Base-by-base conservation (phyloP, 2,797 vertebrate species). In the Artibeus lituratus region DNA sequence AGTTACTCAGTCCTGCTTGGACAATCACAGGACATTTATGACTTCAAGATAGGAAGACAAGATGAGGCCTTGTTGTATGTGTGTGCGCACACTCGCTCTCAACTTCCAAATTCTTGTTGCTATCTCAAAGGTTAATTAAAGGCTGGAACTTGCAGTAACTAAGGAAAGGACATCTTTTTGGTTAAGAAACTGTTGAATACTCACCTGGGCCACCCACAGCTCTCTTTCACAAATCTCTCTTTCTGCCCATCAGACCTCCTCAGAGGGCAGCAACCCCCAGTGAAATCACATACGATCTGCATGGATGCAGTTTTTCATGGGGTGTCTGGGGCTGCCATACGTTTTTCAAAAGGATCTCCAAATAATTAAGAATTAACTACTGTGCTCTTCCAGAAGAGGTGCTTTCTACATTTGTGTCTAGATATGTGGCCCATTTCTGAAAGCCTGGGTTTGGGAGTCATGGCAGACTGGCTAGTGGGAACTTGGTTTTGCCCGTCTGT, bases 21-120 rank as follows among this genome's bases (percentile, higher is more conserved):
- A 96, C 59, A 92, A 6, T 84, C 74, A 35, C 78, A 74, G 84
- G 74, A 76, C 32, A 37, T 95, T 92, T 86, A 82, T 88, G 76
- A 91, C 37, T 11, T 96, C 42, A 78, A 53, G 47, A n/a, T 32
- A 47, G 21, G 65, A 92, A 39, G 47, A 37, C 83, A 59, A 70
- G 39, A 80, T 15, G 37, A 90, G 87, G 90, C 47, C 44, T 47
- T 72, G 12, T 44, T 53, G 49, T 35, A 3, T 16, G 11, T 37
- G n/a, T 37, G 65, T 35, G n/a, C 6, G 0, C 8, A 3, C 7
- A 6, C 59, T 42, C 1, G 2, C 53, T 91, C 65, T 85, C 32
- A 19, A 35, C 74, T 94, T 93, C 70, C 69, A 87, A 90, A 49
- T 90, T 92, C 51, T 73, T 87, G 18, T 62, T 72, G 73, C 81